Evolutionary conservation across 2,797 vertebrate genomes (phyloP).

Genomic region (Lophotriccus pileatus): DNA sequence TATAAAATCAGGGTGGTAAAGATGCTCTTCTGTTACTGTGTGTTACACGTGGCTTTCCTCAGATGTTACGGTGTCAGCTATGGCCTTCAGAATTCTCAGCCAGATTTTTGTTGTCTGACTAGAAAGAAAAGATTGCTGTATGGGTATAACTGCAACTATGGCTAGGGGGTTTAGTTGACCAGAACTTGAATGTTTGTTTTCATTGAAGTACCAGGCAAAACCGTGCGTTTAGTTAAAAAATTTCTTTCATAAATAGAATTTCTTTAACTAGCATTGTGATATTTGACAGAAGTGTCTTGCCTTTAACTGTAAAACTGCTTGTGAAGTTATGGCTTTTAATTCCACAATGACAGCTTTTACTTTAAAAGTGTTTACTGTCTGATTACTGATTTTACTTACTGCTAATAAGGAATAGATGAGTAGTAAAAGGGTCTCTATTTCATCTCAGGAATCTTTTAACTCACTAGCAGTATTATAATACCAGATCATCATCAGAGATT

Average conservation of each 20-base stretch:
- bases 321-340: not conserved
- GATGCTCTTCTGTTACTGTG: rapidly evolving
- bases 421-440: not conserved
- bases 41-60: not conserved
- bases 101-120: not conserved
- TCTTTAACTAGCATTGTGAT: not conserved
- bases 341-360: not conserved
- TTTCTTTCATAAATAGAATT: not conserved
- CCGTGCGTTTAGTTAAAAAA: not conserved
- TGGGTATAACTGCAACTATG: not conserved
- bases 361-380: not conserved
- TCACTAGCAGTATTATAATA: not conserved
- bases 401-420: not conserved
- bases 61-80: not conserved
- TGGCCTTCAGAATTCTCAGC: not conserved
- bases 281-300: not conserved
- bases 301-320: not conserved
- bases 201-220: not conserved
- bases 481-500: not conserved
- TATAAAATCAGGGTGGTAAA: not conserved
- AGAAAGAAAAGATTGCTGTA: not conserved
- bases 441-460: not conserved
- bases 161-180: not conserved
- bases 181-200: not conserved
- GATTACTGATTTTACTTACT: not conserved